Conservation (phyloP, 1,140 invertebrate genomes). For the Sesamia nonagrioides region DNA sequence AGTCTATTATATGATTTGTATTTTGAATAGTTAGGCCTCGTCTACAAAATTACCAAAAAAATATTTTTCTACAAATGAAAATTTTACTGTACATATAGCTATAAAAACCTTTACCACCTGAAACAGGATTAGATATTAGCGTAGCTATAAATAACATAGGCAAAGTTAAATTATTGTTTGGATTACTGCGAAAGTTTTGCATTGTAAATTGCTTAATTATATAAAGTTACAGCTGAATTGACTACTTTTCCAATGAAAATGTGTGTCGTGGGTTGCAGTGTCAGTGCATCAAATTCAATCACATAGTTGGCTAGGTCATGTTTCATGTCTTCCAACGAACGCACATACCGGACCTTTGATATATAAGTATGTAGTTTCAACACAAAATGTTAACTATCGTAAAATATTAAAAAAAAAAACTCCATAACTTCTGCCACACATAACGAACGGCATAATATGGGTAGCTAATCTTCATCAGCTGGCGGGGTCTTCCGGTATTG, state of each 20-base stretch:
- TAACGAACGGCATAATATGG: no score
- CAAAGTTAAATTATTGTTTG: background rate
- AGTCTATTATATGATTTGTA: slow-evolving; percentile 1
- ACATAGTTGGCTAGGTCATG: background rate
- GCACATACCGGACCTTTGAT: background rate
- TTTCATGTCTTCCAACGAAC: background rate
- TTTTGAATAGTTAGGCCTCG: slow-evolving; percentile 30
- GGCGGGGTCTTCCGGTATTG: background rate
- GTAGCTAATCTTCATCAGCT: no score
- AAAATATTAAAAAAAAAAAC: no score
- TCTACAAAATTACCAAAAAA: slow-evolving; percentile 41
- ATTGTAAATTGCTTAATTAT: slow-evolving; percentile 18
- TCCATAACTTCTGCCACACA: no score
- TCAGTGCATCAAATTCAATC: background rate
- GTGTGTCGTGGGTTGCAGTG: background rate
- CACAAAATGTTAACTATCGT: no score
- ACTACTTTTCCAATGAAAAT: background rate
- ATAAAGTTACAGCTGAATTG: slow-evolving; percentile 11
- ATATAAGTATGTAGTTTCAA: no score
- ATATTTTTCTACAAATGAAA: slow-evolving; percentile 52
- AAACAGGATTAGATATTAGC: slow-evolving; percentile 21
- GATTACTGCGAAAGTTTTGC: background rate
- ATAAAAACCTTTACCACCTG: slow-evolving; percentile 14
- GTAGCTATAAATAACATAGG: background rate
- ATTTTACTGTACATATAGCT: slow-evolving; percentile 26